Conservation (phyloP, 2,797 vertebrate species). For the Microctenopoma steveboyesi region DNA sequence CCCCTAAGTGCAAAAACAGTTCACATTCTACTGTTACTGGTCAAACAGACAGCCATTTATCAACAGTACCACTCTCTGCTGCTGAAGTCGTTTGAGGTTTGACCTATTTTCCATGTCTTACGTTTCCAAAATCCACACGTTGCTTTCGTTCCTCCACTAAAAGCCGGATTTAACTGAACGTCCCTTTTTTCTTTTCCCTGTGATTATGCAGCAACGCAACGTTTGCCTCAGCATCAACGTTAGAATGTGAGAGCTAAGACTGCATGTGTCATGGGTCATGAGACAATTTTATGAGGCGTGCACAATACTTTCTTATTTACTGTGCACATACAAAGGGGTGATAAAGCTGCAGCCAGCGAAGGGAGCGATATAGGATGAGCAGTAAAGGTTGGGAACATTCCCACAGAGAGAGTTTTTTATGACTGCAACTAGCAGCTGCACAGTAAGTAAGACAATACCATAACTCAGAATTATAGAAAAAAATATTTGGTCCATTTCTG, state of each 20-base stretch:
- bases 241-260: not conserved
- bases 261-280: not conserved
- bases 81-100: slow-evolving; percentile 55
- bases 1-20: slow-evolving; percentile 46
- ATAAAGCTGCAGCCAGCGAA: slow-evolving; percentile 40
- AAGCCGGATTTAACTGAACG: slow-evolving; percentile 26
- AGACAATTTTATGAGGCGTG: slow-evolving; percentile 58
- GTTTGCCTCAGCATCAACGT: slow-evolving; percentile 4
- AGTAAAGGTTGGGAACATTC: slow-evolving; percentile 44
- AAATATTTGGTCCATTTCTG: not conserved
- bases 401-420: slow-evolving; percentile 23
- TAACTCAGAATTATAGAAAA: not conserved
- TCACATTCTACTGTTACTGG: slow-evolving; percentile 32
- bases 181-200: slow-evolving; percentile 20
- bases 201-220: slow-evolving; percentile 49
- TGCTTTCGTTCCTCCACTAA: slow-evolving; percentile 13
- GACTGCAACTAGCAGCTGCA: slow-evolving; percentile 30
- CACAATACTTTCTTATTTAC: slow-evolving; percentile 25
- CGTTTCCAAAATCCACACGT: slow-evolving; percentile 36
- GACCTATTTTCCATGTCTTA: slow-evolving; percentile 66
- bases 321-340: slow-evolving; percentile 29
- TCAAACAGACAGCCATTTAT: slow-evolving; percentile 56
- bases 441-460: not conserved
- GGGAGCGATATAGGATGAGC: slow-evolving; percentile 21
- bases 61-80: slow-evolving; percentile 40